Percentiles rank a stretch among this genome's conserved stretches.
Evolutionary conservation across 2,113 vertebrate species (phyloP).

Genomic region (Pagrus major): DNA sequence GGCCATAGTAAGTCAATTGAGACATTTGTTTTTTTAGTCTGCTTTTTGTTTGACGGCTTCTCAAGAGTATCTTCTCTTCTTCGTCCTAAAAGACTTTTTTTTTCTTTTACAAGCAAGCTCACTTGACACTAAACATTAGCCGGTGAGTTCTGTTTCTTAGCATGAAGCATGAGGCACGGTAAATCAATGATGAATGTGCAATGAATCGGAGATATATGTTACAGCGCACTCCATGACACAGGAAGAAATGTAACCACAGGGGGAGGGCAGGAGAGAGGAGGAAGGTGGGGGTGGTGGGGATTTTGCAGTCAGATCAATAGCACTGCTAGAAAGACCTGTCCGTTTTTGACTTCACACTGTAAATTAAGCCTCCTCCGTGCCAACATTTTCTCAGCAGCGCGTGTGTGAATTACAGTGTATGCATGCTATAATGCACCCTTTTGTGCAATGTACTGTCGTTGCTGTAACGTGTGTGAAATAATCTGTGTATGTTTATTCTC

Average conservation of each 20-base stretch:
- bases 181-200: slow-evolving; percentile 72
- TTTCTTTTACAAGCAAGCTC: slow-evolving; percentile 24
- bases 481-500: slow-evolving; percentile 74
- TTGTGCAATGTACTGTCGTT: slow-evolving; percentile 48
- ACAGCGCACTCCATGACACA: slow-evolving; percentile 73
- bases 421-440: slow-evolving; percentile 46
- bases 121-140: slow-evolving; percentile 38
- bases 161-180: slow-evolving; percentile 45
- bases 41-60: slow-evolving; percentile 25
- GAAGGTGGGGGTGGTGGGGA: not conserved
- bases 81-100: slow-evolving; percentile 14
- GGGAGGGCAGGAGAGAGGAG: slow-evolving; percentile 31
- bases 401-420: slow-evolving; percentile 55
- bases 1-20: slow-evolving; percentile 42
- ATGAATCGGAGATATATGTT: slow-evolving; percentile 75
- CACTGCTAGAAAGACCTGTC: slow-evolving; percentile 64
- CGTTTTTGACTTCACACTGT: slow-evolving; percentile 52
- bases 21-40: slow-evolving; percentile 26
- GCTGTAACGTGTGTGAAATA: slow-evolving; percentile 61
- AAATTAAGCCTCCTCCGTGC: slow-evolving; percentile 62
- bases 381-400: slow-evolving; percentile 61
- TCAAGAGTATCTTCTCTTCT: slow-evolving; percentile 31
- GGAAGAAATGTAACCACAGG: slow-evolving; percentile 77
- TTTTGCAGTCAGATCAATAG: slow-evolving; percentile 72
- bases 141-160: slow-evolving; percentile 54